Conservation (phyloP, 92 coral and sea anemone species). For the Zoanthus gigantus region DNA sequence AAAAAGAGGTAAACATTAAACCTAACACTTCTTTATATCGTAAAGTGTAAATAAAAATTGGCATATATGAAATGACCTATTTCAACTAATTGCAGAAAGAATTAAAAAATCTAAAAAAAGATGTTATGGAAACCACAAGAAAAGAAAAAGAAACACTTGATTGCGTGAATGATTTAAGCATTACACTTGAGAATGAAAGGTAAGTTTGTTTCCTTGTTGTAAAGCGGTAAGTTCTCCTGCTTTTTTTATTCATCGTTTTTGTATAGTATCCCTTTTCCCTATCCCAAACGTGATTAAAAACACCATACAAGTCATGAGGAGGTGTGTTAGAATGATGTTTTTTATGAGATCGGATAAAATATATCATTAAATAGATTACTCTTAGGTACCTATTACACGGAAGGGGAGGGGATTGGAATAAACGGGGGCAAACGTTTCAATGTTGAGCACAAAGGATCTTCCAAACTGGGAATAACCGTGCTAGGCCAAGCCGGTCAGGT, state of each 20-base stretch:
- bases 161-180: conserved; percentile 64
- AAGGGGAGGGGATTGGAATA: no score
- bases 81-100: conserved; percentile 50
- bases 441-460: no score
- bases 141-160: conserved; percentile 61
- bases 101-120: conserved; percentile 42
- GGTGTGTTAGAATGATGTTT: no score
- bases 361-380: no score
- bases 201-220: not conserved
- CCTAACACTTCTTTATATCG: not conserved
- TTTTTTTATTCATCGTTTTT: not conserved
- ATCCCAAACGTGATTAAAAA: not conserved
- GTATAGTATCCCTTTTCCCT: not conserved
- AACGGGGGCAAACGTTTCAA: no score
- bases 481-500: no score
- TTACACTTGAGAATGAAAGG: conserved; percentile 65
- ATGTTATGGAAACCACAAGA: conserved; percentile 49
- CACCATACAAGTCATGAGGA: no score
- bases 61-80: not conserved
- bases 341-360: no score
- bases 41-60: not conserved
- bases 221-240: not conserved
- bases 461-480: no score
- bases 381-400: no score
- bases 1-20: conserved; percentile 28